These are phyloP conservation scores for Hucho hucho DNA, from an alignment of 2,113 vertebrate species.

Conservation along the genomic window DNA sequence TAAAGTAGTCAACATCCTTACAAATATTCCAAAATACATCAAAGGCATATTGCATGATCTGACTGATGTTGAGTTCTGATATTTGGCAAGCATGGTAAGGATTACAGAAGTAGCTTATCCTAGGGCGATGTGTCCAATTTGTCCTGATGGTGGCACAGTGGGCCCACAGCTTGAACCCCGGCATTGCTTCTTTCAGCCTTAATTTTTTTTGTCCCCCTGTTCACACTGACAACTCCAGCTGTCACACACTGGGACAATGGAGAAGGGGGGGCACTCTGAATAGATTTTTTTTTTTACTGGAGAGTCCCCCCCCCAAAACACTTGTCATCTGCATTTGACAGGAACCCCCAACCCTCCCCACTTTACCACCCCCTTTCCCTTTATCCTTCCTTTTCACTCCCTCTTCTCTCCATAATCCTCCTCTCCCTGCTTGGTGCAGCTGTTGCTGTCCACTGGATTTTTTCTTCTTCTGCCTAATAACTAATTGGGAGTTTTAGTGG, in stretches of 20 bases:
- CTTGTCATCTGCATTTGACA: constrained; percentile 84
- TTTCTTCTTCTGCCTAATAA: constrained; percentile 70
- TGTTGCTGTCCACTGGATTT: constrained; percentile 77
- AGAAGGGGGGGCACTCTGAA: constrained; percentile 59
- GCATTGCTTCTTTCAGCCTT: constrained; percentile 23
- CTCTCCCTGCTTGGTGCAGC: constrained; percentile 42
- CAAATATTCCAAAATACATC: too few species aligned
- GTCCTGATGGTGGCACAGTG: too few species aligned
- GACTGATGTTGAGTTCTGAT: too few species aligned
- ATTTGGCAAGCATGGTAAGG: too few species aligned
- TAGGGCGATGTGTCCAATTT: too few species aligned
- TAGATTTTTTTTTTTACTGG: constrained; percentile 54
- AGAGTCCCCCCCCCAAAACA: constrained; percentile 70
- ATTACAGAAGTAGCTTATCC: too few species aligned
- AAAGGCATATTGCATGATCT: too few species aligned
- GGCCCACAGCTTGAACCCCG: too few species aligned
- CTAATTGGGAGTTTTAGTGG: constrained; percentile 71
- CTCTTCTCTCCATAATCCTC: constrained; percentile 68
- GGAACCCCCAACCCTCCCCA: constrained; percentile 62
- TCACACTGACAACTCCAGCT: constrained; percentile 80
- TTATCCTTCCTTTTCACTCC: constrained; percentile 41
- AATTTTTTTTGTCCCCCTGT: constrained; percentile 65
- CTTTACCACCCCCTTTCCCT: constrained; percentile 36
- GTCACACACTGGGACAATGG: constrained; percentile 76
- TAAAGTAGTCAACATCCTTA: too few species aligned